Evolutionary conservation across 1,140 invertebrate genomes (phyloP).

Genomic region (Mycetomoellerius zeteki): DNA sequence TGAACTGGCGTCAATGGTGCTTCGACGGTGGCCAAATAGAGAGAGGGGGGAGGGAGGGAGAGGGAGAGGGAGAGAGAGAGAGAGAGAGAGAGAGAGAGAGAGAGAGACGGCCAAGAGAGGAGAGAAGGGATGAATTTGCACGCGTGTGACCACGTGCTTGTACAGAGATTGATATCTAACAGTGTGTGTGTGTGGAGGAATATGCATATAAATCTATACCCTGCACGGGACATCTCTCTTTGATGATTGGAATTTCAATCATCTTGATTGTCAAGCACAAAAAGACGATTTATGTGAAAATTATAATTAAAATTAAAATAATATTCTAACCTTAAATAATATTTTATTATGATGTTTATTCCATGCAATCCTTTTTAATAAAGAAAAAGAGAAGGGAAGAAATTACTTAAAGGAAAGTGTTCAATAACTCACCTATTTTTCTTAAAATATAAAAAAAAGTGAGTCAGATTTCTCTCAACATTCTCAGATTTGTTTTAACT

Average conservation of each 20-base stretch:
- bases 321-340: not conserved
- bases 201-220: constrained; percentile 61
- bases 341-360: not conserved
- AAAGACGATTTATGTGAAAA: not conserved
- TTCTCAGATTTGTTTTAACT: constrained; percentile 39
- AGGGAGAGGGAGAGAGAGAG: constrained; percentile 60
- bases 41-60: constrained; percentile 66
- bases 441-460: not conserved
- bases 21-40: constrained; percentile 79
- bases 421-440: not conserved
- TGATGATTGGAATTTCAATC: constrained; percentile 50
- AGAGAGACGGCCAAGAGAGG: not conserved
- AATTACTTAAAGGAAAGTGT: not conserved
- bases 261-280: constrained; percentile 28
- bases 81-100: not conserved
- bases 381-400: constrained; percentile 28
- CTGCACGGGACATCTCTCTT: constrained; percentile 34
- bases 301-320: not conserved
- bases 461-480: constrained; percentile 10
- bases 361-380: not conserved
- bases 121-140: constrained; percentile 44
- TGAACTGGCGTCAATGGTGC: constrained; percentile 85
- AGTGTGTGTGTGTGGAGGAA: constrained; percentile 7
- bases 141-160: constrained; percentile 59
- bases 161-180: constrained; percentile 33